Percentiles rank a stretch among this genome's conserved stretches.
phyloP scores from a whole-genome alignment of 2,888 invertebrate genomes.

The Tyria jacobaeae region DNA sequence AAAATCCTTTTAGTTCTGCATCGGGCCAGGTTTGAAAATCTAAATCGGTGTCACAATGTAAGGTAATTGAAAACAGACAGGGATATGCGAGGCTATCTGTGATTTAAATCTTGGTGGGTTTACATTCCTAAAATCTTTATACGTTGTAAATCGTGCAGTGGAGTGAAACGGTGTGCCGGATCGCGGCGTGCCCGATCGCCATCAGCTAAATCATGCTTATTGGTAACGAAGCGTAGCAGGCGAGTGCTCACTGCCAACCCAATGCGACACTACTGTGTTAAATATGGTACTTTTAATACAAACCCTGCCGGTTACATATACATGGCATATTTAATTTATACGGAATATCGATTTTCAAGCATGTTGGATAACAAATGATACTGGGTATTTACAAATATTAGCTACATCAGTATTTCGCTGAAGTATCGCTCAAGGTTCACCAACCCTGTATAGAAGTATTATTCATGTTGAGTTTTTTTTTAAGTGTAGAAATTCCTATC shows the following conservation, averaged over 20 bases:
- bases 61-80: conserved; percentile 59
- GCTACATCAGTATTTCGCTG: too few species aligned
- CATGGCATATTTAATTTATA: background rate
- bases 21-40: conserved; percentile 37
- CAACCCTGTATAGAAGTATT: too few species aligned
- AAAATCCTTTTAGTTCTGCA: conserved; percentile 69
- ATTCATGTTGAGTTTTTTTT: too few species aligned
- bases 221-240: conserved; percentile 74
- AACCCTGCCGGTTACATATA: background rate
- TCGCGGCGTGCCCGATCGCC: conserved; percentile 61
- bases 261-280: conserved; percentile 10
- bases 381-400: too few species aligned
- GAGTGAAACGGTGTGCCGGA: conserved; percentile 31
- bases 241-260: conserved; percentile 57
- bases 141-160: conserved; percentile 47
- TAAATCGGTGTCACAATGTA: conserved; percentile 62
- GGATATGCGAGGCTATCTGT: conserved; percentile 37
- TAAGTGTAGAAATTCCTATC: too few species aligned
- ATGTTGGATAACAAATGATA: too few species aligned
- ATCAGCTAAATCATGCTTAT: conserved; percentile 76
- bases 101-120: conserved; percentile 47
- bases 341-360: background rate
- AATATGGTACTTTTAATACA: conserved; percentile 1
- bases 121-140: conserved; percentile 45
- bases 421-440: background rate